phyloP scores from a whole-genome alignment of 2,797 vertebrate genomes.

The Limnodromus scolopaceus region DNA sequence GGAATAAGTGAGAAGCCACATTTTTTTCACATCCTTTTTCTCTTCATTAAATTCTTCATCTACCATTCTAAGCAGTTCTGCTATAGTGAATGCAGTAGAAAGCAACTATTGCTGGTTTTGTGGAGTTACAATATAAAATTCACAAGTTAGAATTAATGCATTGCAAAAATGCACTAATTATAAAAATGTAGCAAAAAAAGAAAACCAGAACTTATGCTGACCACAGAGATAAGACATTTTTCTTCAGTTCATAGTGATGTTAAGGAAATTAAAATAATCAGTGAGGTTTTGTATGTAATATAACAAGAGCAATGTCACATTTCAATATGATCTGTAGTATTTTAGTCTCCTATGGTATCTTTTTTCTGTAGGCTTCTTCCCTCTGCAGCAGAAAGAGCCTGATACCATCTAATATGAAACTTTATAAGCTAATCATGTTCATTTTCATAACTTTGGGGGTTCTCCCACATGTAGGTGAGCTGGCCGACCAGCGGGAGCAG shows the following conservation, averaged over 20 bases:
- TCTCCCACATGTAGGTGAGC: neutral
- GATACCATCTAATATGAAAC: neutral
- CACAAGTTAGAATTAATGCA: slow-evolving; percentile 12
- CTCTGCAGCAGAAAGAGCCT: neutral
- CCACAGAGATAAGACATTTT: slow-evolving; percentile 22
- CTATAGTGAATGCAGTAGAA: neutral
- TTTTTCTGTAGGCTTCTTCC: neutral
- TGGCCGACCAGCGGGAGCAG: neutral
- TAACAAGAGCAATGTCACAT: neutral
- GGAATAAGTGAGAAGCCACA: neutral
- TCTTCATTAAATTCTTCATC: neutral
- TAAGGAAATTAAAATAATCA: neutral
- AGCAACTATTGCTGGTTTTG: neutral
- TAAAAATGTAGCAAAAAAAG: neutral
- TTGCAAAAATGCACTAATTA: slow-evolving; percentile 46
- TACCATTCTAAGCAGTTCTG: neutral
- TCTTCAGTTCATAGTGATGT: neutral
- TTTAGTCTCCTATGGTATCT: neutral
- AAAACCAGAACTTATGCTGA: slow-evolving; percentile 34
- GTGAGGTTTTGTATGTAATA: neutral
- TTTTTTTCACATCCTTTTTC: neutral
- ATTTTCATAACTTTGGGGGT: neutral
- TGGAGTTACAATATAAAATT: neutral
- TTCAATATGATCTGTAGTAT: neutral
- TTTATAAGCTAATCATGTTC: neutral